Conservation (phyloP, 2,888 invertebrate genomes). For the Agrenia bidenticulata region DNA sequence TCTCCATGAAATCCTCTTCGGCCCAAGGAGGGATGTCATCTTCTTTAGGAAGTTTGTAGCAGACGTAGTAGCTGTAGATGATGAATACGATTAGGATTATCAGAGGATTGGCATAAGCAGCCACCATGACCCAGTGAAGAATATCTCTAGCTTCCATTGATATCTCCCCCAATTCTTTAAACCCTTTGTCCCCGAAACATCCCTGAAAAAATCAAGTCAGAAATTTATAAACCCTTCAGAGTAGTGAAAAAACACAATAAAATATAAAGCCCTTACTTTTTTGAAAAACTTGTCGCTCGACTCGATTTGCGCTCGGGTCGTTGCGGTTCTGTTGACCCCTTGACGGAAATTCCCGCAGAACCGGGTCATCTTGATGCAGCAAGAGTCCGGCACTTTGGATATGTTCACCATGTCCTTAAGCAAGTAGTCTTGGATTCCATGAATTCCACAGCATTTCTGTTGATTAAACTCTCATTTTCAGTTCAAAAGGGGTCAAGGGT, state of each 20-base stretch:
- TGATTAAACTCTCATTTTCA: too few species aligned
- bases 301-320: neutral
- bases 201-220: neutral
- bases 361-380: conserved; percentile 11
- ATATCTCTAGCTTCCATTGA: too few species aligned
- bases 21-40: conserved; percentile 11
- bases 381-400: conserved; percentile 12
- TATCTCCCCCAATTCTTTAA: too few species aligned
- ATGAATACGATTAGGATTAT: conserved; percentile 12
- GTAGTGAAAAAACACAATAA: neutral
- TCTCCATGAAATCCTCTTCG: neutral
- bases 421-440: conserved; percentile 19
- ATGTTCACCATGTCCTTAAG: neutral
- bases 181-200: too few species aligned
- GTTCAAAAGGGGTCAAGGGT: too few species aligned
- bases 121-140: too few species aligned
- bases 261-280: conserved; percentile 6
- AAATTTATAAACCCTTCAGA: neutral
- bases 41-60: conserved; percentile 16
- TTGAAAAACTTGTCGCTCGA: neutral
- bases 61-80: conserved; percentile 29
- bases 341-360: neutral
- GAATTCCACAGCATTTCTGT: conserved; percentile 34
- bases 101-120: too few species aligned
- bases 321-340: neutral